A percentile compares a stretch with the other conserved stretches of the same genome.
phyloP scores from a whole-genome alignment of 2,113 vertebrate genomes.

The Pollimyrus isidori region DNA sequence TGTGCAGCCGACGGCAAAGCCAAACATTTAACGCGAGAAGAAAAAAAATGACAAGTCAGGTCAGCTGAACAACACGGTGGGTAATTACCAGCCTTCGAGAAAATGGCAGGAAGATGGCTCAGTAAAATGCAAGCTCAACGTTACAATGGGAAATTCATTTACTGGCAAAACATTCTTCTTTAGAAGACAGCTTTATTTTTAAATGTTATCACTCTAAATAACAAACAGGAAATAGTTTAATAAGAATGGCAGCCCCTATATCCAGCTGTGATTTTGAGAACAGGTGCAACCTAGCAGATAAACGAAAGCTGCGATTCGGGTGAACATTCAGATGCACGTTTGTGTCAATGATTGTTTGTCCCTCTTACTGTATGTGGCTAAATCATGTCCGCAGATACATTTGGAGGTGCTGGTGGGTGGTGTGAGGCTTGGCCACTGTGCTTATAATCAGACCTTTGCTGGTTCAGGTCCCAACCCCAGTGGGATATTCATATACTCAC shows the following conservation, averaged over 20 bases:
- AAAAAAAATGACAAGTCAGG: neutral
- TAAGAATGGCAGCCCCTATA: neutral
- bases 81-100: neutral
- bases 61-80: constrained; percentile 2
- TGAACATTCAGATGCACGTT: neutral
- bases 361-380: neutral
- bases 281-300: neutral
- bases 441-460: neutral
- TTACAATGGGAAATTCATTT: neutral
- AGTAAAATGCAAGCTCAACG: neutral
- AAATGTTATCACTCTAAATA: neutral
- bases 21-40: neutral
- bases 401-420: neutral
- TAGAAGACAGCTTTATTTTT: neutral
- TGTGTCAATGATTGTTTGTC: neutral
- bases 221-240: neutral
- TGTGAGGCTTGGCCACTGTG: neutral
- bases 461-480: neutral
- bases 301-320: neutral
- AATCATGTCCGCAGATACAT: neutral
- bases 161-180: neutral
- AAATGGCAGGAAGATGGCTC: neutral
- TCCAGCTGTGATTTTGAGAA: neutral
- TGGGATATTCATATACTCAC: neutral
- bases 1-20: neutral